Base-by-base conservation (phyloP, 2,888 invertebrate genomes). In the Orthosia incerta region DNA sequence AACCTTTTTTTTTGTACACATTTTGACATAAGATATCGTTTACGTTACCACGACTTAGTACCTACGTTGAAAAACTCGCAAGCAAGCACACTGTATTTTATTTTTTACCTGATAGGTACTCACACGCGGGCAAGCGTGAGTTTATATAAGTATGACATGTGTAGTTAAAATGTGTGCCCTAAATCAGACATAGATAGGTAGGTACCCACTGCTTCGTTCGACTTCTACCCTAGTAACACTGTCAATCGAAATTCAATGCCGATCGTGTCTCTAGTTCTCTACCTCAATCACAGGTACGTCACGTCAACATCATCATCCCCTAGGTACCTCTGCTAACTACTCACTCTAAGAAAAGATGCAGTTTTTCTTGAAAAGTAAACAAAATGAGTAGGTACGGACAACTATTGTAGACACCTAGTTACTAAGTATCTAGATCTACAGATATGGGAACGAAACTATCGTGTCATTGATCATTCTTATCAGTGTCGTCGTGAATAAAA, bases 401-500 rank as follows among this genome's bases (percentile, higher is more conserved):
- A 48, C n/a, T 57, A 31, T 57, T 31, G 57, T 64, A 39, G 53
- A 3, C 26, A 57, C 31, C 39, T 50, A 57, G n/a, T n/a, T n/a
- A n/a, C 18, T 11, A 4, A 15, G 13, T 74, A n/a, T 23, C n/a
- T 31, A 74, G 5, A 26, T 46, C n/a, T 20, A 45, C 26, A 50
- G 59, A 31, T 73, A 59, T n/a, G 31, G 26, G 12, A 53, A 57
- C 23, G 18, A 57, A 79, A 61, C 46, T 60, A 71, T 65, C 57
- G 55, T 70, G 69, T 53, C 62, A 79, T 66, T 80, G 65, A 79
- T 79, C 66, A 80, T 48, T 60, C 59, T 71, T 79, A 79, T 80
- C 79, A 57, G 26, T 23, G 50, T 59, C 26, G 39, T 74, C 45
- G 46, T 53, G 45, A 67, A 63, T 56, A 79, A 66, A 62, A 56